Evolutionary conservation across 2,113 vertebrate species (phyloP), one percentile per base, ranked within the genome.

Genomic region (Struthio camelus): DNA sequence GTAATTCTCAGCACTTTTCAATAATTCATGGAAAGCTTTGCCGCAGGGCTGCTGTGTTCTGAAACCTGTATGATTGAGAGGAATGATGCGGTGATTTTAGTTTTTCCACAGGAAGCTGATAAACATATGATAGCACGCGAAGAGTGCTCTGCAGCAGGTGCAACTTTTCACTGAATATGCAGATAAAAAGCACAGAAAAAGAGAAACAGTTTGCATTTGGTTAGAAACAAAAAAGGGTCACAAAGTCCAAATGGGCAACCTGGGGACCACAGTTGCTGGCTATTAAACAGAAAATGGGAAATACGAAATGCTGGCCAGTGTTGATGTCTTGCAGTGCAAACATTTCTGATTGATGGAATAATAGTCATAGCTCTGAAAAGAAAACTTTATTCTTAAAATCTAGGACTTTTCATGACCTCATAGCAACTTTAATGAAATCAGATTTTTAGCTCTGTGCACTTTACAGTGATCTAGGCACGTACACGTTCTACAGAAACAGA

Each of bases 1-100:
- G 93, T 72, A 94, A 73, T 96, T 95, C 88, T 97, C 91, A 87
- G 93, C 54, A 76, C 80, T 94, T 98, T 96, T 97, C 62, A 96
- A 94, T 96, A 97, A 96, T 94, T 97, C 79, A 91, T 75, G 58
- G 70, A 58, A 89, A 89, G 76, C 88, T 97, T 92, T 64, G 66
- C 90, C 97, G 79, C 73, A 89, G 97, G 91, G 90, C 70, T 95
- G 40, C 85, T 76, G 25, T 76, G 42, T 95, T 92, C 95, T 90
- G 92, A 86, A 97, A 94, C 93, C 93, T 48, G 91, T 44, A 72
- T 25, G 27, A 44, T 11, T 78, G 93, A 96, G 72, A 83, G 42
- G 83, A 94, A 86, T 4, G 9, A 58, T 32, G 61, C 6, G 80
- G 85, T n/a, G 80, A 90, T 69, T 69, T n/a, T 73, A 70, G 44